Conservation (phyloP, 2,888 invertebrate species). For the Dichetophora obliterata region DNA sequence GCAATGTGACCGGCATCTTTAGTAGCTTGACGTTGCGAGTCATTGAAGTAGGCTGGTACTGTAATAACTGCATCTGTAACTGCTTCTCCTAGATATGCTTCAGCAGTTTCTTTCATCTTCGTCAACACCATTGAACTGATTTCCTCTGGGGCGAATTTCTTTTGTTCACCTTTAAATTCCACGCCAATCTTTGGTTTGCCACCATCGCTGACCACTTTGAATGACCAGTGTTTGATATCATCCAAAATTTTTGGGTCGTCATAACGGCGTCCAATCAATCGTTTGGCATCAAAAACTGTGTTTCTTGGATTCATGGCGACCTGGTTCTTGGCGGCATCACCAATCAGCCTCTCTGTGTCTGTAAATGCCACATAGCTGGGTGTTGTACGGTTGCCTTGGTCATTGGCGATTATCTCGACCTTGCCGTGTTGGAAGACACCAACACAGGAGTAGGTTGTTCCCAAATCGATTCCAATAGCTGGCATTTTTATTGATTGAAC, state of each 20-base stretch:
- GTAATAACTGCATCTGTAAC: slow-evolving; percentile 88
- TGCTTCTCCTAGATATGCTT: slow-evolving; percentile 88
- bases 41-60: slow-evolving; percentile 92
- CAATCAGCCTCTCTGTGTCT: slow-evolving; percentile 85
- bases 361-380: slow-evolving; percentile 86
- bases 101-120: slow-evolving; percentile 94
- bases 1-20: slow-evolving; percentile 93
- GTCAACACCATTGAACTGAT: slow-evolving; percentile 92
- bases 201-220: slow-evolving; percentile 84
- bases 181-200: slow-evolving; percentile 87
- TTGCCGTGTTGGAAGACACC: slow-evolving; percentile 86
- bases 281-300: slow-evolving; percentile 93
- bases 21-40: slow-evolving; percentile 91
- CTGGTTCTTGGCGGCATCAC: slow-evolving; percentile 87
- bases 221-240: slow-evolving; percentile 96
- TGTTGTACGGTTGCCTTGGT: slow-evolving; percentile 86
- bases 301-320: slow-evolving; percentile 90
- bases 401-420: slow-evolving; percentile 87
- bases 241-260: slow-evolving; percentile 89
- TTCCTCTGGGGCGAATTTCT: slow-evolving; percentile 90
- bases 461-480: slow-evolving; percentile 86
- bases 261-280: slow-evolving; percentile 92
- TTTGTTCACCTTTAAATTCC: slow-evolving; percentile 88
- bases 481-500: slow-evolving; percentile 69
- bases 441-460: slow-evolving; percentile 89